Base-by-base conservation (phyloP, 2,797 vertebrate genomes). In the Scolopax rusticola region DNA sequence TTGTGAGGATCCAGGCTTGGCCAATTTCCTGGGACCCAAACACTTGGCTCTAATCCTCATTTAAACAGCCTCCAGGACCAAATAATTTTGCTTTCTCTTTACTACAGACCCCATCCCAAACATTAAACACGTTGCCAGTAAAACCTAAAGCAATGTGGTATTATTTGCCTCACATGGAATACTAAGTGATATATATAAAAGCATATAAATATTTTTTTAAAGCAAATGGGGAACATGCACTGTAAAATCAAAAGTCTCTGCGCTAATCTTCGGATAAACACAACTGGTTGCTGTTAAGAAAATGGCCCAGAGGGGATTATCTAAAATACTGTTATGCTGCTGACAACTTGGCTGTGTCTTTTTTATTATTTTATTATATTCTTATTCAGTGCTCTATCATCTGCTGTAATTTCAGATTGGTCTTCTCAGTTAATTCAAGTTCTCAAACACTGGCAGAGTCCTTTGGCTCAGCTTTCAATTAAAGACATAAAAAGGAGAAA, bases 201-300 rank as follows among this genome's bases (percentile, higher is more conserved):
- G 61, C 65, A 82, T 53, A 84, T 70, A 93, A 79, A 74, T 87
- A 33, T 70, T 74, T 79, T 91, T 6, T 2, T 30, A 30, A 41
- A 91, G 47, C 63, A 93, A 92, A 87, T 85, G 48, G 86, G 56
- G 85, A 92, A 93, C 90, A 92, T 18, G 45, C 40, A 69, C 40
- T 90, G 78, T 88, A 95, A 90, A 89, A 92, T 94, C 73, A 90
- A 89, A 95, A 89, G 79, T 78, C 73, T 83, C 84, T 79, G 69
- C 41, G 33, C 89, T 95, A 84, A 90, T 92, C 85, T 92, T 93
- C 4, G 1, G 68, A 96, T 93, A 95, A 93, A 96, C 91, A 95
- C 92, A 96, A 96, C 89, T 95, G 94, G 92, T 94, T 96, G 90
- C 73, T 93, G 90, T 94, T 95, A 96, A 92, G 87, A 93, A 92